phyloP scores from a whole-genome alignment of 2,797 vertebrate genomes.

The Masticophis lateralis region DNA sequence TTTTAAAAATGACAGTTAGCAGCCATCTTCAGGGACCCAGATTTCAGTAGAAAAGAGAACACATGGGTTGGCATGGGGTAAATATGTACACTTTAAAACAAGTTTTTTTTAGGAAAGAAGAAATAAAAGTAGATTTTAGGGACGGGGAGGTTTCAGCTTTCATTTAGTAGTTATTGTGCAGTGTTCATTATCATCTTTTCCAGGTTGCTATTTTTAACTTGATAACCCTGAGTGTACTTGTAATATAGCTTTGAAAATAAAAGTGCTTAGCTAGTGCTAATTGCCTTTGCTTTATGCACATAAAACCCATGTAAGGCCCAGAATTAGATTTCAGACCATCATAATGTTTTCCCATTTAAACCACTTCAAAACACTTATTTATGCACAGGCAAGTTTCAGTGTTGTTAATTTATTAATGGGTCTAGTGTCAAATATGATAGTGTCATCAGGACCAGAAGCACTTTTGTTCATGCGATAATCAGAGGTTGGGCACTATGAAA shows the following conservation, averaged over 20 bases:
- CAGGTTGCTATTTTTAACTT: slow-evolving; percentile 57
- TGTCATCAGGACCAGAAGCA: slow-evolving; percentile 64
- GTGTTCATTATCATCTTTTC: slow-evolving; percentile 45
- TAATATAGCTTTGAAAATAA: slow-evolving; percentile 59
- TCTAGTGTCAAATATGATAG: slow-evolving; percentile 63
- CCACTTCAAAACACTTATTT: slow-evolving; percentile 61
- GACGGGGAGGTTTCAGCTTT: neutral
- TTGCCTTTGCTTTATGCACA: slow-evolving; percentile 63
- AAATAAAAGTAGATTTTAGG: slow-evolving; percentile 1
- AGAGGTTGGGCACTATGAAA: slow-evolving; percentile 55
- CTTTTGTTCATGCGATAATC: slow-evolving; percentile 66
- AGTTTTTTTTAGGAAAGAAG: neutral
- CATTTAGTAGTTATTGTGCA: slow-evolving; percentile 37
- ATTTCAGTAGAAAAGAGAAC: neutral
- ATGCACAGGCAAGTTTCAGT: slow-evolving; percentile 62
- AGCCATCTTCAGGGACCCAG: neutral
- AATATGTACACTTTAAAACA: neutral
- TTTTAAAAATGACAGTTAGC: slow-evolving; percentile 18
- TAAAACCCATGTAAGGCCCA: slow-evolving; percentile 58
- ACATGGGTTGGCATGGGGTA: neutral
- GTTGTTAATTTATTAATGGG: slow-evolving; percentile 73
- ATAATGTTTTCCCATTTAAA: slow-evolving; percentile 66
- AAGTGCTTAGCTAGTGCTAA: slow-evolving; percentile 62
- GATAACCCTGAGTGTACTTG: slow-evolving; percentile 45
- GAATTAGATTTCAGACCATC: slow-evolving; percentile 71